phyloP scores from a whole-genome alignment of 2,888 invertebrate species.

The Seira sanloemensis region DNA sequence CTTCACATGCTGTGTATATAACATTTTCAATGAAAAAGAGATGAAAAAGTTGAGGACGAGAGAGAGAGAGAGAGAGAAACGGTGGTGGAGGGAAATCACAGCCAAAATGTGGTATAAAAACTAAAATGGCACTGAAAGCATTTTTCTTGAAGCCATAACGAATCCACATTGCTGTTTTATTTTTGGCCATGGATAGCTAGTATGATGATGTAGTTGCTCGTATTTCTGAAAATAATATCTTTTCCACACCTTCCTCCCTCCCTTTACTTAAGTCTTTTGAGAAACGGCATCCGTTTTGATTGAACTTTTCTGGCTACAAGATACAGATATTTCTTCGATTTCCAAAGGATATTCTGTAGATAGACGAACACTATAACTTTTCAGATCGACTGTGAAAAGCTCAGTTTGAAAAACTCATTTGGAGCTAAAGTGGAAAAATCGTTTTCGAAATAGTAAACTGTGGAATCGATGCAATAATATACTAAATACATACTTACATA shows the following conservation, averaged over 20 bases:
- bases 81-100: slow-evolving; percentile 5
- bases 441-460: background rate
- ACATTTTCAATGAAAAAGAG: slow-evolving; percentile 24
- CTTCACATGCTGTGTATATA: slow-evolving; percentile 55
- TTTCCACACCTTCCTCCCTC: background rate
- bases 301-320: slow-evolving; percentile 8
- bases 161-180: background rate
- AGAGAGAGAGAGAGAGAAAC: background rate
- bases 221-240: background rate
- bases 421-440: background rate
- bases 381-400: background rate
- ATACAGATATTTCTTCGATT: background rate
- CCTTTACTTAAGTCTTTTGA: background rate
- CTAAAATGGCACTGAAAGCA: slow-evolving; percentile 6
- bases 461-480: too few species aligned
- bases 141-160: slow-evolving; percentile 5
- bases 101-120: slow-evolving; percentile 9
- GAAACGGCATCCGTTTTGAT: slow-evolving; percentile 9
- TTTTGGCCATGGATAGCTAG: background rate
- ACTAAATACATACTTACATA: too few species aligned
- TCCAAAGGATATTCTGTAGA: background rate
- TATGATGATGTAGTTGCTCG: background rate
- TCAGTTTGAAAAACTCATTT: background rate
- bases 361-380: background rate
- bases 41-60: slow-evolving; percentile 28